Evolutionary conservation across 2,888 invertebrate genomes (phyloP).

Genomic region (Tetragnatha montana): DNA sequence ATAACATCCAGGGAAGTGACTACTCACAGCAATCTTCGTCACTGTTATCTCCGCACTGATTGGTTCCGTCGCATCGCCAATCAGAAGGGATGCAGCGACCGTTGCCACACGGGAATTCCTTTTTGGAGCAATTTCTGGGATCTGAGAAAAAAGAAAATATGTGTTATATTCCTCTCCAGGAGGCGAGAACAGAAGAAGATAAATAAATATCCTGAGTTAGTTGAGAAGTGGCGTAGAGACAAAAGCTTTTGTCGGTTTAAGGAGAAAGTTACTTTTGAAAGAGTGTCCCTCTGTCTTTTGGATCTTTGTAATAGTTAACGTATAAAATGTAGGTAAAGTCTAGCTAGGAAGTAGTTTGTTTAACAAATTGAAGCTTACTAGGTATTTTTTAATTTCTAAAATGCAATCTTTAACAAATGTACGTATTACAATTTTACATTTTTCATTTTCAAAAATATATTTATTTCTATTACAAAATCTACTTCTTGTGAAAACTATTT

Average conservation of each 20-base stretch:
- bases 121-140: slow-evolving; percentile 65
- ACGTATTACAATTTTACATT: too few relatives aligned
- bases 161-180: slow-evolving; percentile 31
- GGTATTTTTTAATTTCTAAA: too few relatives aligned
- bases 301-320: too few relatives aligned
- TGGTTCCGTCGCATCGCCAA: slow-evolving; percentile 74
- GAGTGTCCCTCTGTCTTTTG: too few relatives aligned
- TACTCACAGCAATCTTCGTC: slow-evolving; percentile 74
- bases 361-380: too few relatives aligned
- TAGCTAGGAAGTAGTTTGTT: too few relatives aligned
- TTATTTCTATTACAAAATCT: too few relatives aligned
- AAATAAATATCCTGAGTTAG: slow-evolving; percentile 32
- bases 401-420: too few relatives aligned
- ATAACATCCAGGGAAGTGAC: slow-evolving; percentile 49
- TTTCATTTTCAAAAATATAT: too few relatives aligned
- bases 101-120: slow-evolving; percentile 73
- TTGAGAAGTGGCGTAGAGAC: slow-evolving; percentile 15
- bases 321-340: too few relatives aligned
- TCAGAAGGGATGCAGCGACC: slow-evolving; percentile 73
- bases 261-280: slow-evolving; percentile 26
- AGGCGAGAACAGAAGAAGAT: slow-evolving; percentile 32
- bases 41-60: slow-evolving; percentile 74
- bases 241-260: slow-evolving; percentile 12
- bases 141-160: slow-evolving; percentile 38
- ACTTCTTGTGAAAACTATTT: too few relatives aligned